These are phyloP conservation scores for Atta colombica DNA, from an alignment of 1,140 invertebrate genomes.

Conservation along the genomic window DNA sequence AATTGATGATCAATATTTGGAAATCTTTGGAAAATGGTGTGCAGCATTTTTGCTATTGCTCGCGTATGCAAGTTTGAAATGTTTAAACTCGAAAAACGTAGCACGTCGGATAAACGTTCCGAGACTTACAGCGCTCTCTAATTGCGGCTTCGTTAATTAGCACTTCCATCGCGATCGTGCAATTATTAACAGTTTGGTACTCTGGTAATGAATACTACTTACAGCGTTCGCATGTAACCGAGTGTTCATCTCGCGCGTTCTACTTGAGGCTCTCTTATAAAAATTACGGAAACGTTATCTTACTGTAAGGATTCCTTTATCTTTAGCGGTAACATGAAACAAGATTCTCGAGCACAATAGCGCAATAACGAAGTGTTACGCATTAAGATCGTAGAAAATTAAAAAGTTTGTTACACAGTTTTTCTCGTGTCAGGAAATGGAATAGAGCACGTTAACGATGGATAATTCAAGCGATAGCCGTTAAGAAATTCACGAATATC, in stretches of 20 bases:
- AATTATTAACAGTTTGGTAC: constrained; percentile 71
- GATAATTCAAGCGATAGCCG: constrained; percentile 25
- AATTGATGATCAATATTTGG: neutral
- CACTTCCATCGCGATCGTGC: constrained; percentile 52
- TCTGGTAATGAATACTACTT: constrained; percentile 59
- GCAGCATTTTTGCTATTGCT: neutral
- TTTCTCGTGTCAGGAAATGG: neutral
- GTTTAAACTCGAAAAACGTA: constrained; percentile 7
- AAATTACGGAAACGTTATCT: constrained; percentile 35
- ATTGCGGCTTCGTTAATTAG: constrained; percentile 67
- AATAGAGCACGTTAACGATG: neutral
- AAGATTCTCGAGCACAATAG: constrained; percentile 41
- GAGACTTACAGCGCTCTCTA: constrained; percentile 56
- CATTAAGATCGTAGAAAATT: constrained; percentile 33
- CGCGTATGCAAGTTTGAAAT: neutral
- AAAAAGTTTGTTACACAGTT: constrained; percentile 16
- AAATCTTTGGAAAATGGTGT: neutral
- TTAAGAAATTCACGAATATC: constrained; percentile 1
- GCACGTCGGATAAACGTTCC: constrained; percentile 36
- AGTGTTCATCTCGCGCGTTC: constrained; percentile 47
- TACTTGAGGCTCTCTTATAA: constrained; percentile 70
- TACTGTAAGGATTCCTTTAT: constrained; percentile 9
- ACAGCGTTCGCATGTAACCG: constrained; percentile 43
- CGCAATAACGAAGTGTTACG: constrained; percentile 30
- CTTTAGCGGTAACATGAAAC: neutral